phyloP scores from a whole-genome alignment of 92 coral and sea anemone genomes.

The Heliopora coerulea region DNA sequence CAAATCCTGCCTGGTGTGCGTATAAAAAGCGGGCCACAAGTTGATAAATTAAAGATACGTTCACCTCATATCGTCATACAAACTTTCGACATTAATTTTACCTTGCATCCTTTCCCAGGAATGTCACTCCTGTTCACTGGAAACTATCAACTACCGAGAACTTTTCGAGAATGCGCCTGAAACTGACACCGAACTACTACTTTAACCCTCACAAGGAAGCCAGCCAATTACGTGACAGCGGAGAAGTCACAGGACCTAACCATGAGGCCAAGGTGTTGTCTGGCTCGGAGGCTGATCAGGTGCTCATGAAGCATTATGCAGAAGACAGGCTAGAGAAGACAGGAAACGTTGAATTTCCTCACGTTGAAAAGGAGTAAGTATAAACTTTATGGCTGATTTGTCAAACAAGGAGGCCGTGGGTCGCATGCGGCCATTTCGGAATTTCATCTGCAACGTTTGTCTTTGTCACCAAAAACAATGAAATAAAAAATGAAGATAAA shows the following conservation, averaged over 20 bases:
- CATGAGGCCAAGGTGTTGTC: constrained; percentile 49
- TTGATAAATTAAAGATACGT: too few species aligned
- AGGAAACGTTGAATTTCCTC: constrained; percentile 50
- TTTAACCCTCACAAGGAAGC: constrained; percentile 86
- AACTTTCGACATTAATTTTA: too few species aligned
- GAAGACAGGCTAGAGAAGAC: constrained; percentile 77
- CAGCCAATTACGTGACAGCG: constrained; percentile 74
- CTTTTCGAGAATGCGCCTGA: constrained; percentile 95
- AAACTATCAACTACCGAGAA: constrained; percentile 86
- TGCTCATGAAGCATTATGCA: constrained; percentile 63
- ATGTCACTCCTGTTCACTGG: constrained; percentile 68
- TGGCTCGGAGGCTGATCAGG: constrained; percentile 75
- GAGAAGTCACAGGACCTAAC: constrained; percentile 41
- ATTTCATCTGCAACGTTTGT: too few species aligned
- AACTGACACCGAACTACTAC: constrained; percentile 75
- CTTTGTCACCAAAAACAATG: too few species aligned
- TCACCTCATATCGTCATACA: too few species aligned
- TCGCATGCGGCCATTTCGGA: too few species aligned
- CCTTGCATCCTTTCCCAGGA: too few species aligned
- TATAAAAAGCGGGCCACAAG: too few species aligned
- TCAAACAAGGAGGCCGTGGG: too few species aligned
- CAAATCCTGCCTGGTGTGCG: too few species aligned
- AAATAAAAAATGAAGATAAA: too few species aligned
- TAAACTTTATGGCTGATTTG: too few species aligned
- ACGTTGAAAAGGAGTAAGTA: constrained; percentile 8